phyloP scores from a whole-genome alignment of 2,797 vertebrate species.

The Artibeus jamaicensis region DNA sequence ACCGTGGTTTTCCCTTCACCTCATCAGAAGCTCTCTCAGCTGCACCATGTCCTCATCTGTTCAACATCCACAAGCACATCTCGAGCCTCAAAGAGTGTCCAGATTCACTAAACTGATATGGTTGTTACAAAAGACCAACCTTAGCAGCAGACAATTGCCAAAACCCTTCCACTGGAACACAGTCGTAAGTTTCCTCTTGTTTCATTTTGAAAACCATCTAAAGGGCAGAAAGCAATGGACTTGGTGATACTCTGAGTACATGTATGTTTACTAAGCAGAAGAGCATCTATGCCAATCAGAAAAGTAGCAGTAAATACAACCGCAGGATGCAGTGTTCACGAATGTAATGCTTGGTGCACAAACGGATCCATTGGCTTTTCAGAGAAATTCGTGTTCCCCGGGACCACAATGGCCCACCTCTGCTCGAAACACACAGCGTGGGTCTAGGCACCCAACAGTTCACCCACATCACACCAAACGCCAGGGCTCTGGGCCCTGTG shows the following conservation, averaged over 20 bases:
- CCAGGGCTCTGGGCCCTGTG: neutral
- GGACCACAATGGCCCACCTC: neutral
- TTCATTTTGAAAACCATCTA: neutral
- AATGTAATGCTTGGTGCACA: too few relatives aligned
- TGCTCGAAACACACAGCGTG: rapidly evolving
- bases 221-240: neutral
- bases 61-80: neutral
- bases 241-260: neutral
- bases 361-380: neutral
- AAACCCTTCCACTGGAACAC: neutral
- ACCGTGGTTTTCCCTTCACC: rapidly evolving
- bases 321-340: rapidly evolving
- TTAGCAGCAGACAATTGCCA: neutral
- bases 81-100: neutral
- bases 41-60: neutral
- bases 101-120: neutral
- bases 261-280: neutral
- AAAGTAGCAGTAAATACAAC: neutral
- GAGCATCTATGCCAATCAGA: neutral
- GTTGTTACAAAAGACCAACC: neutral
- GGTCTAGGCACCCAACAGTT: neutral
- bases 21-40: neutral
- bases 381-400: neutral
- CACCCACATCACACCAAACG: neutral
- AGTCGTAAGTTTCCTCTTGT: neutral